phyloP scores from a whole-genome alignment of 2,888 invertebrate species.

The Choreutis nemorana region DNA sequence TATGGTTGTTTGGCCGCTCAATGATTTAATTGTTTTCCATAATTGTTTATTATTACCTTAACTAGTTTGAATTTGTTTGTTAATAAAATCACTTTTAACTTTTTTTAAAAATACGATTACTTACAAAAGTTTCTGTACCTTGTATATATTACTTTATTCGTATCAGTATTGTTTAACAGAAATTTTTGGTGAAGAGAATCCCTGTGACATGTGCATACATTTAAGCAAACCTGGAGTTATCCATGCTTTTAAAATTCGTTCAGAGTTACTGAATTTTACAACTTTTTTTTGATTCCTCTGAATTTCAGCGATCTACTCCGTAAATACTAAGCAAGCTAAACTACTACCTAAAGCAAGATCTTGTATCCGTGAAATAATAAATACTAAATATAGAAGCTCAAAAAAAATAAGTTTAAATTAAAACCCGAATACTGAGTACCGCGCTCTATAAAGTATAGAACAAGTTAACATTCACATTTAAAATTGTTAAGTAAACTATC shows the following conservation, averaged over 20 bases:
- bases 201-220: not conserved
- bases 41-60: not conserved
- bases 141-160: not conserved
- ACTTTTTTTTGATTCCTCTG: not conserved
- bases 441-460: no score
- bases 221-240: not conserved
- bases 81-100: not conserved
- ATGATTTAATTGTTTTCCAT: not conserved
- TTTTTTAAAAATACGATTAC: not conserved
- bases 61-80: not conserved
- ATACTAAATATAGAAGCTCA: no score
- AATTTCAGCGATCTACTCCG: no score
- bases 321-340: no score
- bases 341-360: no score
- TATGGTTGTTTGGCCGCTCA: not conserved
- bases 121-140: not conserved
- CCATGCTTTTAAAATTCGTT: not conserved
- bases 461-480: no score
- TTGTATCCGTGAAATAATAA: no score
- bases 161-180: not conserved
- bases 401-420: no score
- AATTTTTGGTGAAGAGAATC: not conserved
- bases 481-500: no score
- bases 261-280: not conserved
- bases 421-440: no score